These are phyloP conservation scores for Actinostola sp. DNA, from an alignment of 92 coral and sea anemone genomes.

Conservation along the genomic window DNA sequence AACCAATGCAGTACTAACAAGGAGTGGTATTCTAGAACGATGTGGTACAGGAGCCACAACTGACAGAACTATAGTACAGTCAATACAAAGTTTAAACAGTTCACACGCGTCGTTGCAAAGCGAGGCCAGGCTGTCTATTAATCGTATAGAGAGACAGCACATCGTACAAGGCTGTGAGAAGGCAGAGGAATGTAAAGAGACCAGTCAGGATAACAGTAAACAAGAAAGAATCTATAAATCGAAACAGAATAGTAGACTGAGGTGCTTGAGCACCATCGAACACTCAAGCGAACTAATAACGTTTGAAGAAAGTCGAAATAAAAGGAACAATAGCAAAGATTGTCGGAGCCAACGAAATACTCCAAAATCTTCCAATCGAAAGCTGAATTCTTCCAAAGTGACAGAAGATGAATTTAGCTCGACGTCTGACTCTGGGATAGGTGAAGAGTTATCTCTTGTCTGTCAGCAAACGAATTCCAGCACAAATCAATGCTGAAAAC, in stretches of 20 bases:
- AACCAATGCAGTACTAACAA: slow-evolving; percentile 22
- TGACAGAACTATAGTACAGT: slow-evolving; percentile 2
- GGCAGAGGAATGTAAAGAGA: slow-evolving; percentile 25
- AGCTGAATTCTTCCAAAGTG: background rate
- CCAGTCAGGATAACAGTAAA: background rate
- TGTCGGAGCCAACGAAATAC: background rate
- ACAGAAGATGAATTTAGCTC: slow-evolving; percentile 17
- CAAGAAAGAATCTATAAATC: background rate
- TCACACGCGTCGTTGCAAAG: slow-evolving; percentile 17
- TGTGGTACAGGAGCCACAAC: background rate
- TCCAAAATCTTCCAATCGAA: background rate
- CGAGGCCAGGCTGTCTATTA: slow-evolving; percentile 10
- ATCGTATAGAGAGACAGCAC: background rate
- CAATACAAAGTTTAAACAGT: slow-evolving; percentile 8
- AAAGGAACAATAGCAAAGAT: slow-evolving; percentile 8
- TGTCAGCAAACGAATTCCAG: background rate
- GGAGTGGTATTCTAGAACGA: slow-evolving; percentile 13
- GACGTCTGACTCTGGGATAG: slow-evolving; percentile 24
- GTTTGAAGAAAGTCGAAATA: slow-evolving; percentile 11
- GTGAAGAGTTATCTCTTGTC: slow-evolving; percentile 8
- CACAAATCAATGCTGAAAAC: background rate
- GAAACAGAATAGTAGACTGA: background rate
- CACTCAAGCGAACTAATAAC: slow-evolving; percentile 17
- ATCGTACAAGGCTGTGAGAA: slow-evolving; percentile 6
- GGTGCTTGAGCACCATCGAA: slow-evolving; percentile 9